A percentile compares a stretch with the other conserved stretches of the same genome.
These are phyloP conservation scores for Adineta ricciae DNA, from an alignment of 2,888 invertebrate species.

Conservation along the genomic window DNA sequence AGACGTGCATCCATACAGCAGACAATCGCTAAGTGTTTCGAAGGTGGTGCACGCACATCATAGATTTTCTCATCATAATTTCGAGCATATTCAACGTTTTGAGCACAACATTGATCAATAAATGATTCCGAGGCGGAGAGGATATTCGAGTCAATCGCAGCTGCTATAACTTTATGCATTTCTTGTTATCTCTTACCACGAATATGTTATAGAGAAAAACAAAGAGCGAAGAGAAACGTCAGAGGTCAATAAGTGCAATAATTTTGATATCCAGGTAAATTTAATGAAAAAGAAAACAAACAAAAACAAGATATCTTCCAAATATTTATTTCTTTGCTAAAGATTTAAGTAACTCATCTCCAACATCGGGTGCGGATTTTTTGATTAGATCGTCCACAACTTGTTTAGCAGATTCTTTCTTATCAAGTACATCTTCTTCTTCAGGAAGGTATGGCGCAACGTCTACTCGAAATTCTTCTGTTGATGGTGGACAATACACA, in stretches of 20 bases:
- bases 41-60: not conserved
- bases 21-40: not conserved
- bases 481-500: conserved; percentile 29
- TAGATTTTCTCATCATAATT: not conserved
- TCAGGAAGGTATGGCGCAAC: conserved; percentile 7
- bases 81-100: not conserved
- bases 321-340: not conserved
- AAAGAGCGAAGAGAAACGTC: not conserved
- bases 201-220: not conserved
- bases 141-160: not conserved
- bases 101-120: not conserved
- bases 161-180: not conserved
- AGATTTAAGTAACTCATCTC: not conserved
- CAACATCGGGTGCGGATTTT: not conserved
- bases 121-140: not conserved
- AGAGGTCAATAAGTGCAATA: too few relatives aligned
- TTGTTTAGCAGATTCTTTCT: not conserved
- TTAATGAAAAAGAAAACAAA: not conserved
- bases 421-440: conserved; percentile 20
- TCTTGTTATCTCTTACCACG: not conserved
- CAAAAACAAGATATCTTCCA: not conserved
- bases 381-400: not conserved
- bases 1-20: not conserved
- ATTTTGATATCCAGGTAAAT: too few relatives aligned
- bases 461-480: conserved; percentile 32